Conservation (phyloP, 2,113 vertebrate species). For the Blennius ocellaris region DNA sequence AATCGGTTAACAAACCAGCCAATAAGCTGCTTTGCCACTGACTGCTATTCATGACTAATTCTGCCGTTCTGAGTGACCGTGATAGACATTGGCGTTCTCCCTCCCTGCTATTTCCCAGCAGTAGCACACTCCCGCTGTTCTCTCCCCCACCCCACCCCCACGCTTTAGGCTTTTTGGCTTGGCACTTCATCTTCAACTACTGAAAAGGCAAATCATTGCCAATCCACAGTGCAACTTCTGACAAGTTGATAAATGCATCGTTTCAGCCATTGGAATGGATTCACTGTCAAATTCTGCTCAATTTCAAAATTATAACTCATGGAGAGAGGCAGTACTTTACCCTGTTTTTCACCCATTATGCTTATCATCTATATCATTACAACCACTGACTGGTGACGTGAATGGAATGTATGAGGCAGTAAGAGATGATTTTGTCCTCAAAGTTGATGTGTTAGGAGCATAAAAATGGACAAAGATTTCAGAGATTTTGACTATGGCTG, state of each 20-base stretch:
- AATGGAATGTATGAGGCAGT: no score
- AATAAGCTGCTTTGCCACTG: slow-evolving; percentile 21
- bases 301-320: background rate
- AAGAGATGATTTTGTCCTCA: no score
- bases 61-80: slow-evolving; percentile 18
- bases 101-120: background rate
- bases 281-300: background rate
- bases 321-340: background rate
- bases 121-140: slow-evolving; percentile 6
- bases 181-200: background rate
- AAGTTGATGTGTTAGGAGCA: no score
- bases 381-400: background rate
- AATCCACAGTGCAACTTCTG: background rate
- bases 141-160: slow-evolving; percentile 12
- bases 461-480: no score
- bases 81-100: background rate
- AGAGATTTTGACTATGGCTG: no score
- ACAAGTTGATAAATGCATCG: background rate
- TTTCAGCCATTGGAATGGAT: background rate
- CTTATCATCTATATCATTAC: background rate
- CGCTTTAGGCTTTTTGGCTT: slow-evolving; percentile 15
- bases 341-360: no score
- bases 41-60: slow-evolving; percentile 27
- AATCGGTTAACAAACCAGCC: slow-evolving; percentile 31
- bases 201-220: slow-evolving; percentile 9